These are phyloP conservation scores for Drosophila orena DNA, from an alignment of 1,140 invertebrate species.

Conservation along the genomic window DNA sequence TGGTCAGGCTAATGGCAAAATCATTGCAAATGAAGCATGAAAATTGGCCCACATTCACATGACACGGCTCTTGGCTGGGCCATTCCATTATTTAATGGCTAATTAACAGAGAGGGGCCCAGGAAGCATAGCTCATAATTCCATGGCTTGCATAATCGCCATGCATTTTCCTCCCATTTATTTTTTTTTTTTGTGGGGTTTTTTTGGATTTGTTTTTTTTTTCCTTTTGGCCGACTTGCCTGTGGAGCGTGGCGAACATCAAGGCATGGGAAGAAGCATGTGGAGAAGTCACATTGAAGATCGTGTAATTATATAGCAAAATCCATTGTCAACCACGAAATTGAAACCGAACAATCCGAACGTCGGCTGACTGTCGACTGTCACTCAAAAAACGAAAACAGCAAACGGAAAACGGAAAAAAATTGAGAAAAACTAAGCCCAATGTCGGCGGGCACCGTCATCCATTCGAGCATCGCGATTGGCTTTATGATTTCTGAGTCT, in stretches of 20 bases:
- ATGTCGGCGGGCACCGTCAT: slow-evolving; percentile 59
- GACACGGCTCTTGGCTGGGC: slow-evolving; percentile 28
- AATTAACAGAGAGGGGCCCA: slow-evolving; percentile 60
- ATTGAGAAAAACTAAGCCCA: slow-evolving; percentile 26
- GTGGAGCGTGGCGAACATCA: slow-evolving; percentile 74
- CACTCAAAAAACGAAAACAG: slow-evolving; percentile 19
- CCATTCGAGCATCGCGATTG: slow-evolving; percentile 37
- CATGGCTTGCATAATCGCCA: slow-evolving; percentile 67
- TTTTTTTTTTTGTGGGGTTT: slow-evolving; percentile 1
- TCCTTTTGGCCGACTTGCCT: slow-evolving; percentile 67
- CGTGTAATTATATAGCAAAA: slow-evolving; percentile 80
- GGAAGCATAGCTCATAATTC: slow-evolving; percentile 74
- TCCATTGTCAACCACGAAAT: slow-evolving; percentile 81
- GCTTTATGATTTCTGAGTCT: slow-evolving; percentile 44
- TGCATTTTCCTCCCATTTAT: slow-evolving; percentile 60
- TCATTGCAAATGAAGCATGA: slow-evolving; percentile 76
- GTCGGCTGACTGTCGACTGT: slow-evolving; percentile 59
- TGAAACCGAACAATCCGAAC: slow-evolving; percentile 76
- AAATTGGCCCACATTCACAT: slow-evolving; percentile 75
- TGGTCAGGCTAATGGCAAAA: slow-evolving; percentile 69
- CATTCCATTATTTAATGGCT: slow-evolving; percentile 75
- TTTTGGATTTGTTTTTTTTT: slow-evolving; percentile 15
- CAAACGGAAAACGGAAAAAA: background rate
- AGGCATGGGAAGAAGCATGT: slow-evolving; percentile 69
- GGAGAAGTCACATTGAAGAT: slow-evolving; percentile 68